Base-by-base conservation (phyloP, 2,888 invertebrate species). In the Meteorus colon region DNA sequence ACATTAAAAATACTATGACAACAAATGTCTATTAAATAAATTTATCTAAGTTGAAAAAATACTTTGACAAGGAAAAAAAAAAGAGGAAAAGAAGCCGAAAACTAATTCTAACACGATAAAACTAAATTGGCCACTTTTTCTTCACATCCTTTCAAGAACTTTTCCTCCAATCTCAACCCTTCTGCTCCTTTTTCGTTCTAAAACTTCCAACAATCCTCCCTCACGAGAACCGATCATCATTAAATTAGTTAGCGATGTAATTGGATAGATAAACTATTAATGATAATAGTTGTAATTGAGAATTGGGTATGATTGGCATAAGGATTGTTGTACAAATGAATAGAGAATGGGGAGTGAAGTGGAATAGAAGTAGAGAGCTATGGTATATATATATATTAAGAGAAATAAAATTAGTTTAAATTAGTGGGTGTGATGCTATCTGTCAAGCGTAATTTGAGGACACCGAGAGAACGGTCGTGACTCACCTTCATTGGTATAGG, bases 391-490 rank as follows among this genome's bases (percentile, higher is more conserved):
- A n/a, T 48, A 48, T 19, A 55, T 55, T 55, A 55, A 55, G 55
- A 55, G 55, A 55, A 55, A 55, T 55, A 55, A 55, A 55, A 55
- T 55, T 55, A 55, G 55, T 55, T 55, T 19, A 55, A 55, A 55
- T 55, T 55, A 55, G 55, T 55, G 55, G 55, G 55, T 55, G 55
- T 55, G 55, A 55, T 55, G 19, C 55, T 19, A 55, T 55, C 19
- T 19, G 55, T 55, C 55, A 55, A 55, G 55, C 19, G 55, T 55
- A 55, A 55, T 55, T 55, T 55, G 19, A 55, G 55, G 55, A 55
- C 55, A 55, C 55, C 19, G 55, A 55, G 55, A 55, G 55, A 55
- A 55, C 19, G 19, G 19, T 55, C 55, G 55, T 55, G 55, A 55
- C 55, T 55, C 55, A 19, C 55, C 55, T 55, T 55, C 55, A 55